Evolutionary conservation across 2,888 invertebrate genomes (phyloP).

Genomic region (Eupsilia transversa): DNA sequence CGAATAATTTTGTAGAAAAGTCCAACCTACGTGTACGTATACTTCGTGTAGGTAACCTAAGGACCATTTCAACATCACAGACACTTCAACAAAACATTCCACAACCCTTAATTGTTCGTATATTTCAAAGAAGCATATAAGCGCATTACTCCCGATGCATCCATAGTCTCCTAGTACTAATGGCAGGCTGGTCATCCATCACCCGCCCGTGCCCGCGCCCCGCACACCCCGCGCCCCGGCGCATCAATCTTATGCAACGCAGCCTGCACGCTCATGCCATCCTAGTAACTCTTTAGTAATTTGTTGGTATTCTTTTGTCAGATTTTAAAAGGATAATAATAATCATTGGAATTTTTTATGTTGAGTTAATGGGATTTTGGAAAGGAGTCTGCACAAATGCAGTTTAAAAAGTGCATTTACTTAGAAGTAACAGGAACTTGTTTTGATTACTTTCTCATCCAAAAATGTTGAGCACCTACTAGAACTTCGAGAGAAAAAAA

Average conservation of each 20-base stretch:
- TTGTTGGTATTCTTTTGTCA: slow-evolving; percentile 65
- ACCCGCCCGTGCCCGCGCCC: slow-evolving; percentile 66
- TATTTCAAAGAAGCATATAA: slow-evolving; percentile 60
- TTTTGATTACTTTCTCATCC: no score
- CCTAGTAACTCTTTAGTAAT: slow-evolving; percentile 76
- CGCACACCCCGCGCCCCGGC: slow-evolving; percentile 64
- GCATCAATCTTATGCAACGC: slow-evolving; percentile 86
- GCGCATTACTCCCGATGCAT: slow-evolving; percentile 67
- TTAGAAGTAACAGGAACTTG: background rate
- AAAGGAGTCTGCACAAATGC: background rate
- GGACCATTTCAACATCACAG: background rate
- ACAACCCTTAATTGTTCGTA: slow-evolving; percentile 55
- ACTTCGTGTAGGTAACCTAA: background rate
- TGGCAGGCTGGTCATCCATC: slow-evolving; percentile 79
- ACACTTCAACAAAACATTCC: slow-evolving; percentile 47
- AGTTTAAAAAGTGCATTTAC: background rate
- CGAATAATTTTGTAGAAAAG: background rate
- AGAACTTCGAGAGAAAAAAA: no score
- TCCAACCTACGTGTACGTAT: background rate
- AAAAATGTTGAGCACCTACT: no score
- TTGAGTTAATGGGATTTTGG: background rate
- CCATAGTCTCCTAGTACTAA: slow-evolving; percentile 71
- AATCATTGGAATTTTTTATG: background rate
- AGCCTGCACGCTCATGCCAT: slow-evolving; percentile 77
- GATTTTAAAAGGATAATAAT: slow-evolving; percentile 18